Evolutionary conservation across 2,113 vertebrate species (phyloP).

Genomic region (Prunella himalayana): DNA sequence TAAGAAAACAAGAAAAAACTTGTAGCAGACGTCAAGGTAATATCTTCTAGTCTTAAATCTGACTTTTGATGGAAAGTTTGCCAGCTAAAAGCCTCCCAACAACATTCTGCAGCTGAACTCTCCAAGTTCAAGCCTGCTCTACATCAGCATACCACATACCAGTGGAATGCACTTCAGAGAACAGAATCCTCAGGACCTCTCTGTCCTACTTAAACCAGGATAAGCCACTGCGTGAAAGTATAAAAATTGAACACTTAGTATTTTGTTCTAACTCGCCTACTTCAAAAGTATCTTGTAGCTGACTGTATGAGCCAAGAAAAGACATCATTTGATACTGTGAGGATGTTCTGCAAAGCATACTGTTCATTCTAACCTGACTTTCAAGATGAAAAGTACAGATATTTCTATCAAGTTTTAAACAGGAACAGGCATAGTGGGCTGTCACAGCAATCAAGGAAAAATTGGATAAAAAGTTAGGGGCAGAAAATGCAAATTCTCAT

Average conservation of each 20-base stretch:
- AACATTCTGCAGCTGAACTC: neutral
- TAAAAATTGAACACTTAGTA: neutral
- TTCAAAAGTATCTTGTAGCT: neutral
- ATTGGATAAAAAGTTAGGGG: neutral
- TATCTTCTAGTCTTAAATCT: neutral
- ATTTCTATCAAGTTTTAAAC: neutral
- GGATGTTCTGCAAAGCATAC: neutral
- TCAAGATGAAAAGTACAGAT: neutral
- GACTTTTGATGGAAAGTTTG: neutral
- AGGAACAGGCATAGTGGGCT: neutral
- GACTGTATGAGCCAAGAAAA: neutral
- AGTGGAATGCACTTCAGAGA: constrained; percentile 7
- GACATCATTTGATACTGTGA: neutral
- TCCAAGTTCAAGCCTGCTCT: constrained; percentile 36
- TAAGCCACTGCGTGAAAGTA: neutral
- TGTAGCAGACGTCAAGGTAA: neutral
- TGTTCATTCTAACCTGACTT: neutral
- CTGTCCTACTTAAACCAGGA: constrained; percentile 7
- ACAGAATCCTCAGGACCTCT: neutral
- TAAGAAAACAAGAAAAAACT: constrained; percentile 13
- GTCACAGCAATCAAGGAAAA: neutral
- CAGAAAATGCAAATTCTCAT: neutral
- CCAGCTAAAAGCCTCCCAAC: neutral
- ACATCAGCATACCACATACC: neutral
- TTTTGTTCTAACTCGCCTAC: constrained; percentile 29